Percentiles rank a stretch among this genome's conserved stretches.
These are phyloP conservation scores for Cassiopea xamachana DNA, from an alignment of 30 jellyfish, hydroid and myxozoan genomes.

Conservation along the genomic window DNA sequence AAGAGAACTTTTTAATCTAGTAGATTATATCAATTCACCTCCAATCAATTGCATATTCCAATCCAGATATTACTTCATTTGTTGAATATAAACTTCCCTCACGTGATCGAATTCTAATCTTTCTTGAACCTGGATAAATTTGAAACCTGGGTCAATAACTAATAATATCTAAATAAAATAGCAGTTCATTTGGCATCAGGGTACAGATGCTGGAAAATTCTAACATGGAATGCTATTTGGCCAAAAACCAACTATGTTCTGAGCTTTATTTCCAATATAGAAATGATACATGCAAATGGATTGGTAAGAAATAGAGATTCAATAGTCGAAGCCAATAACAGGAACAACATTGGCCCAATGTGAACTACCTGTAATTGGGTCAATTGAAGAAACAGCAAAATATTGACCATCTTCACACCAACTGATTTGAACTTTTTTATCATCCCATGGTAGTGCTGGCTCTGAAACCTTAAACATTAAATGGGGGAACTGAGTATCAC, in stretches of 20 bases:
- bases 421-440: slow-evolving; percentile 66
- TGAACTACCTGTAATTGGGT: slow-evolving; percentile 66
- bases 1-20: background rate
- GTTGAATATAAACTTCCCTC: slow-evolving; percentile 88
- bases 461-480: slow-evolving; percentile 5
- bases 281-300: no score
- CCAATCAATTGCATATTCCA: slow-evolving; percentile 83
- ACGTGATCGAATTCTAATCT: slow-evolving; percentile 76
- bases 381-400: slow-evolving; percentile 83
- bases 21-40: slow-evolving; percentile 40
- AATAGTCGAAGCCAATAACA: no score
- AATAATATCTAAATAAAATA: background rate
- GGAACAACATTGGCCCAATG: no score
- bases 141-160: background rate
- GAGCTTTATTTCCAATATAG: no score
- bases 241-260: no score
- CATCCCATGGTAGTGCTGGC: slow-evolving; percentile 81
- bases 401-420: slow-evolving; percentile 97
- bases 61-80: slow-evolving; percentile 81
- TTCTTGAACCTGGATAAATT: slow-evolving; percentile 66
- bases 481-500: background rate
- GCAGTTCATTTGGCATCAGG: background rate
- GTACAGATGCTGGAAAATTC: background rate
- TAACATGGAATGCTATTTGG: no score
- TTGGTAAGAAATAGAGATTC: no score